Conservation (phyloP, 2,888 invertebrate species). For the Cyaniris semiargus region DNA sequence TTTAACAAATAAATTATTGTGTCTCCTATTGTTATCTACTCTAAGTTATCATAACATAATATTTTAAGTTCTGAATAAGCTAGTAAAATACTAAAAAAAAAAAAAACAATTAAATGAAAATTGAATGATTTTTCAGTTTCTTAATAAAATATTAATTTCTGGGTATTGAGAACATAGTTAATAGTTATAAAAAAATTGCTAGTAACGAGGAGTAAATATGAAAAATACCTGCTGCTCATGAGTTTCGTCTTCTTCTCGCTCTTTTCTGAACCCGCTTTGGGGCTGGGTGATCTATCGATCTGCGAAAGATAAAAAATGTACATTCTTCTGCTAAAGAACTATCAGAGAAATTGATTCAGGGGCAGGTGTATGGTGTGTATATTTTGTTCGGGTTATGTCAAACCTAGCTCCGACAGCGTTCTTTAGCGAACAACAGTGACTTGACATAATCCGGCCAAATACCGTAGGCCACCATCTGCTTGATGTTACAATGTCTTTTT, state of each 20-base stretch:
- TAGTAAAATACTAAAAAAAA: neutral
- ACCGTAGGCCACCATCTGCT: too few species aligned
- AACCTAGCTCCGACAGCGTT: too few species aligned
- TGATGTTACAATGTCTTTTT: neutral
- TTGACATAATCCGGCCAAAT: too few species aligned
- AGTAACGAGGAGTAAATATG: neutral
- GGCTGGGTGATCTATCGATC: constrained; percentile 38
- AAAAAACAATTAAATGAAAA: neutral
- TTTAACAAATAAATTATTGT: constrained; percentile 23
- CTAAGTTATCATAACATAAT: neutral
- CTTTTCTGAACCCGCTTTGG: constrained; percentile 49
- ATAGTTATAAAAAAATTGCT: neutral
- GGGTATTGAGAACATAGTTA: neutral
- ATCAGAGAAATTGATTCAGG: neutral
- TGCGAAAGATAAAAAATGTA: constrained; percentile 26
- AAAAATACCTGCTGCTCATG: constrained; percentile 52
- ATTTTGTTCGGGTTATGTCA: too few species aligned
- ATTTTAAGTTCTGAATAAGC: neutral
- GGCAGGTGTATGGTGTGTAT: too few species aligned
- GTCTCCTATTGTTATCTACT: neutral
- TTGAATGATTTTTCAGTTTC: neutral
- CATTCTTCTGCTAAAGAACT: neutral
- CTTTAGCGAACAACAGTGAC: neutral
- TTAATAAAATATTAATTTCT: neutral
- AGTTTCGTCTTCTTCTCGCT: constrained; percentile 54